Evolutionary conservation across 2,797 vertebrate genomes (phyloP).

Genomic region (Morus bassanus): DNA sequence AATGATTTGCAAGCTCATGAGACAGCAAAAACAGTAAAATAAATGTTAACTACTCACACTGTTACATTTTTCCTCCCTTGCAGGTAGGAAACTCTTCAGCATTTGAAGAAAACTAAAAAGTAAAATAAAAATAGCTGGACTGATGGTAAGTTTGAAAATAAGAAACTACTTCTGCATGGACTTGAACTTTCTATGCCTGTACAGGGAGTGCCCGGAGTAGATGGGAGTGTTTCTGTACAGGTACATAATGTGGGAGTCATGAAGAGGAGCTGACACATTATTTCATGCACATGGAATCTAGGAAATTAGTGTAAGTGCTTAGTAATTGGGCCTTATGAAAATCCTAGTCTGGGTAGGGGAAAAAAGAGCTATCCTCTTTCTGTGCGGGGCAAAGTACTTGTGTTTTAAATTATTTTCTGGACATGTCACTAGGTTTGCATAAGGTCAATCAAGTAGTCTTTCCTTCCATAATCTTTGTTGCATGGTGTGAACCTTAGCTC

Average conservation of each 20-base stretch:
- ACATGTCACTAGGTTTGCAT: neutral
- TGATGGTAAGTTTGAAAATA: neutral
- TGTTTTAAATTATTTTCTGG: neutral
- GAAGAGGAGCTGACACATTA: neutral
- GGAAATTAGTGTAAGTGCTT: neutral
- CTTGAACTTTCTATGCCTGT: neutral
- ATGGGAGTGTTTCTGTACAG: neutral
- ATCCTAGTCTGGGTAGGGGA: accelerated
- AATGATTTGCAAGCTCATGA: neutral
- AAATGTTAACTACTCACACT: neutral
- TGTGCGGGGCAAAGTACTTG: neutral
- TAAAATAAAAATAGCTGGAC: neutral
- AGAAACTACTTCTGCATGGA: neutral
- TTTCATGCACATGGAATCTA: neutral
- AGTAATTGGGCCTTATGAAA: neutral
- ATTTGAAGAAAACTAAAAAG: neutral
- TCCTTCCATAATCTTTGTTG: neutral
- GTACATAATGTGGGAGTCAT: neutral
- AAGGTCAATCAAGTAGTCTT: neutral
- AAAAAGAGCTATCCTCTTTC: neutral
- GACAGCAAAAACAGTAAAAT: neutral
- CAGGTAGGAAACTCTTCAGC: neutral
- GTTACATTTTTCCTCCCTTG: neutral
- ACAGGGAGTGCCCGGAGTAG: neutral
- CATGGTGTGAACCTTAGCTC: neutral